Evolutionary conservation across 2,888 invertebrate species (phyloP).

Genomic region (Polyommatus iphigenia): DNA sequence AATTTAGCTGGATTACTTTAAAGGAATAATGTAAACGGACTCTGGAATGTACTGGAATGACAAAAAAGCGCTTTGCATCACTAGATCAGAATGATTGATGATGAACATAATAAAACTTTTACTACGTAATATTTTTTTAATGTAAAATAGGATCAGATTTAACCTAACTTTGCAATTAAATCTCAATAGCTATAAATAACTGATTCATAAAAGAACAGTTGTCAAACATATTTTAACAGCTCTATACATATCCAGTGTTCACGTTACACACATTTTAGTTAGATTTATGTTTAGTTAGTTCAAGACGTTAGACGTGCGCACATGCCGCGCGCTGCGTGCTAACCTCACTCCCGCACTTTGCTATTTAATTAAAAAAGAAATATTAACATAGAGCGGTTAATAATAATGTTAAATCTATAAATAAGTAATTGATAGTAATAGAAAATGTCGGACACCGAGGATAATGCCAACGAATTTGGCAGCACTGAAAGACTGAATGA

Average conservation of each 20-base stretch:
- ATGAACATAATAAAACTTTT: no score
- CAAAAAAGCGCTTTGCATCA: no score
- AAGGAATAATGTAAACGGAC: no score
- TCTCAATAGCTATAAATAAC: no score
- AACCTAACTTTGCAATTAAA: no score
- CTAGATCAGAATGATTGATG: no score
- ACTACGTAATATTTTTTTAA: no score
- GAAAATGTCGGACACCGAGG: conserved; percentile 37
- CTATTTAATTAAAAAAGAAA: background rate
- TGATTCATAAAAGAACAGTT: background rate
- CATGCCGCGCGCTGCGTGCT: conserved; percentile 11
- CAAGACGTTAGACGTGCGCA: background rate
- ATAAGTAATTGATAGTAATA: background rate
- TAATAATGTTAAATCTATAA: background rate
- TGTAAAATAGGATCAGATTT: no score
- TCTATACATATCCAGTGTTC: background rate
- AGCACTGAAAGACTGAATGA: conserved; percentile 41
- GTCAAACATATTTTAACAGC: background rate
- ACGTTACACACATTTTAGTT: conserved; percentile 16
- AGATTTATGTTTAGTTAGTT: conserved; percentile 10
- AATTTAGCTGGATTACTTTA: no score
- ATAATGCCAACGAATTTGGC: conserved; percentile 33
- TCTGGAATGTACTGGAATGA: no score
- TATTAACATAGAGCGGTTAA: background rate
- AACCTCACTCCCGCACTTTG: background rate